Percentiles rank a stretch among this genome's conserved stretches.
phyloP scores from a whole-genome alignment of 2,888 invertebrate genomes.

The Laspeyria flexula region DNA sequence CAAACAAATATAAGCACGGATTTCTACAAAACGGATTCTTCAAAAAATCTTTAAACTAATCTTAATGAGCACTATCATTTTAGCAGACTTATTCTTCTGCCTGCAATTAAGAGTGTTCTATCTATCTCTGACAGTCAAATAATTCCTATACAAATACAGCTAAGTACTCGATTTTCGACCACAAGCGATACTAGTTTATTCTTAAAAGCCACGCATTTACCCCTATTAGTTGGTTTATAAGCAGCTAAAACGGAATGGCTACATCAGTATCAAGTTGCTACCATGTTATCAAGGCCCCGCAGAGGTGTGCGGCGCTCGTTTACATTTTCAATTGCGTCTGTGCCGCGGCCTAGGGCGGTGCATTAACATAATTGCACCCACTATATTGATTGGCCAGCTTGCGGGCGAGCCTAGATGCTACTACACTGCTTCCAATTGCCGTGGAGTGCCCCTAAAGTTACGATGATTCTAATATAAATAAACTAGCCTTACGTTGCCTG shows the following conservation, averaged over 20 bases:
- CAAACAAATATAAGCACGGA: no score
- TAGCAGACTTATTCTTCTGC: no score
- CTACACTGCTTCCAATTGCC: slow-evolving; percentile 31
- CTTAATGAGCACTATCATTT: no score
- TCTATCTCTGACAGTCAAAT: no score
- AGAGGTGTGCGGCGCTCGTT: slow-evolving; percentile 64
- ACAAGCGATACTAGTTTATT: background rate
- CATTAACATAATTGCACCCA: slow-evolving; percentile 83
- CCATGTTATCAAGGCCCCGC: slow-evolving; percentile 60
- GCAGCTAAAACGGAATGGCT: slow-evolving; percentile 51
- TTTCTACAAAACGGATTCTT: no score
- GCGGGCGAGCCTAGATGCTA: slow-evolving; percentile 56
- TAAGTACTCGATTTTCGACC: background rate
- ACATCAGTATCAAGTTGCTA: slow-evolving; percentile 44
- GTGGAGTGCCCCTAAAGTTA: slow-evolving; percentile 26
- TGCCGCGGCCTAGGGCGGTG: slow-evolving; percentile 68
- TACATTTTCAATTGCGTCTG: slow-evolving; percentile 76
- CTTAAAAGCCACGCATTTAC: background rate
- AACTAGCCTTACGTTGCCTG: no score
- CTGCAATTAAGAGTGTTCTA: no score
- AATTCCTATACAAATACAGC: no score
- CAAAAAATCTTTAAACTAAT: no score
- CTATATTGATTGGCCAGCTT: slow-evolving; percentile 79
- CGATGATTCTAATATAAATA: slow-evolving; percentile 11
- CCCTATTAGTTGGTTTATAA: slow-evolving; percentile 34